These are phyloP conservation scores for Atethmia centrago DNA, from an alignment of 2,888 invertebrate genomes.

Conservation along the genomic window DNA sequence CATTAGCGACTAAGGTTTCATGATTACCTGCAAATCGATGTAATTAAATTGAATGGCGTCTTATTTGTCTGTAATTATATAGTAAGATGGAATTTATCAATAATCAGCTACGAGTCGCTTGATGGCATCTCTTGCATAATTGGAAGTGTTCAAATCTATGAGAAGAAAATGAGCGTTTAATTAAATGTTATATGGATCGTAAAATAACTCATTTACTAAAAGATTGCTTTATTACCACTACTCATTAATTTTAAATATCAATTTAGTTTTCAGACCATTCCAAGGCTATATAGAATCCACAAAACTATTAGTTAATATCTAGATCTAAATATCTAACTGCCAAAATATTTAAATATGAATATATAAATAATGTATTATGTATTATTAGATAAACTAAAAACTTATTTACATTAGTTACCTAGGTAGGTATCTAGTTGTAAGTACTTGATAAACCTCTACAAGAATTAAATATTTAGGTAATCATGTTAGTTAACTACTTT, in stretches of 20 bases:
- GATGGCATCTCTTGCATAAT: constrained; percentile 38
- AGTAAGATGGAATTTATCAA: constrained; percentile 40
- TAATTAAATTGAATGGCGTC: constrained; percentile 55
- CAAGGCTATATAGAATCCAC: constrained; percentile 36
- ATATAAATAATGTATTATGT: background rate
- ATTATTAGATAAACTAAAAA: background rate
- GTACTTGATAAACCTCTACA: too few species aligned
- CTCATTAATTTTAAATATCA: constrained; percentile 5
- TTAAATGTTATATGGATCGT: constrained; percentile 30
- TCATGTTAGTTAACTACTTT: too few species aligned
- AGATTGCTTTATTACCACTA: background rate
- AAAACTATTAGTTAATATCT: constrained; percentile 12
- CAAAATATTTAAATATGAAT: constrained; percentile 10
- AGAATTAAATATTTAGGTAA: background rate
- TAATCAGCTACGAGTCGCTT: constrained; percentile 26
- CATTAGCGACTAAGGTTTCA: constrained; percentile 44
- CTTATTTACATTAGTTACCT: background rate
- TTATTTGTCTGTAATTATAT: constrained; percentile 53
- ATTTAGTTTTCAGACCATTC: constrained; percentile 29
- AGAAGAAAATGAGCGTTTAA: constrained; percentile 22
- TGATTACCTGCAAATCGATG: constrained; percentile 50
- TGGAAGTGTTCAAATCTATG: constrained; percentile 28
- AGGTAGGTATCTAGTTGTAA: too few species aligned
- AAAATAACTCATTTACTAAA: constrained; percentile 31
- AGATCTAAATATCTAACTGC: constrained; percentile 15